phyloP scores from a whole-genome alignment of 2,797 vertebrate species.

The Sebastes baramenuke region DNA sequence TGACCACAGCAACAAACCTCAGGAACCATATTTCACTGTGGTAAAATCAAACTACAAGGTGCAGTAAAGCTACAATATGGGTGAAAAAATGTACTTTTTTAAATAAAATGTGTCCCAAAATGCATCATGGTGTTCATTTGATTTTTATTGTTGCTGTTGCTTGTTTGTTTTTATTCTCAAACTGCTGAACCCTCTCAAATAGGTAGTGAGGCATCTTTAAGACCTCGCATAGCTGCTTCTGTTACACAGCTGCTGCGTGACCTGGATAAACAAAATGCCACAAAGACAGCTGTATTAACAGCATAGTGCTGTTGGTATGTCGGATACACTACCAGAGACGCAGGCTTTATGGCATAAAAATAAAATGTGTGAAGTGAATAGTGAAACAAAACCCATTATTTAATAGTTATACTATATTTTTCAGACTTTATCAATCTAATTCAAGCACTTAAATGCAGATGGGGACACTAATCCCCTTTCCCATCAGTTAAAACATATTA shows the following conservation, averaged over 20 bases:
- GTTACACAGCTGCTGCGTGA: conserved; percentile 60
- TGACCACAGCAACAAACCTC: background rate
- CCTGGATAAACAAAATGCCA: conserved; percentile 61
- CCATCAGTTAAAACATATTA: background rate
- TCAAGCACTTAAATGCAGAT: background rate
- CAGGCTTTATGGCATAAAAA: background rate
- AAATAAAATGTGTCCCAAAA: background rate
- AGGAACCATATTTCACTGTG: background rate
- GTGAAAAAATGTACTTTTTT: background rate
- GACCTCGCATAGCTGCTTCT: conserved; percentile 8
- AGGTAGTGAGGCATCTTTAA: conserved; percentile 26
- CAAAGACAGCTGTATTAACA: conserved; percentile 14
- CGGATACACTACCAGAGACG: background rate
- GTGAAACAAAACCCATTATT: background rate
- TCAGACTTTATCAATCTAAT: background rate
- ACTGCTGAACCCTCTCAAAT: background rate
- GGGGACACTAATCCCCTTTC: background rate
- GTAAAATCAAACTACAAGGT: background rate
- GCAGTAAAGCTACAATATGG: background rate
- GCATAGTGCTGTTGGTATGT: background rate
- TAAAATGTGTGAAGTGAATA: background rate
- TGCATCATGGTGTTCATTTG: background rate
- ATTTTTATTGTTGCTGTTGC: background rate
- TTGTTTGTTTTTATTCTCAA: background rate
- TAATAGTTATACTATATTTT: background rate